Evolutionary conservation across 2,797 vertebrate species (phyloP).

Genomic region (Antennarius maculatus): DNA sequence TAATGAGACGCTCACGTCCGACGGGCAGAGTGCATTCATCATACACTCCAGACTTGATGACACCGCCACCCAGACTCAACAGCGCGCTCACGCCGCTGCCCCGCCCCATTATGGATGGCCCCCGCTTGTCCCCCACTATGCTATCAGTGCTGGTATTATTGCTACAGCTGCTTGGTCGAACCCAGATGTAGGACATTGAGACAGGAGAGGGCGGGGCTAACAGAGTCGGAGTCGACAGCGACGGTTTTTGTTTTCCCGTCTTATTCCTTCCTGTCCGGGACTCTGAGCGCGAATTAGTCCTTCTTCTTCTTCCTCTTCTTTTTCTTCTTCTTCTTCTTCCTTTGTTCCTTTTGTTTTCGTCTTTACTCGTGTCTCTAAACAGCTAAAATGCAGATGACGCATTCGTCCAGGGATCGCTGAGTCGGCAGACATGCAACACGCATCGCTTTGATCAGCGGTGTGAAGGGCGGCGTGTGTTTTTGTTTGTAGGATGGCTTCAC

Average conservation of each 20-base stretch:
- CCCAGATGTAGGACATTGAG: constrained; percentile 26
- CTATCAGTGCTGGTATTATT: constrained; percentile 52
- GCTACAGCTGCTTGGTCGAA: constrained; percentile 35
- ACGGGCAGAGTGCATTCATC: constrained; percentile 83
- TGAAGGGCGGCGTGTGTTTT: constrained; percentile 38
- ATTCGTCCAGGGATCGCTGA: constrained; percentile 10
- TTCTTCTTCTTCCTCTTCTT: constrained; percentile 29
- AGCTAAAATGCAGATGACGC: constrained; percentile 45
- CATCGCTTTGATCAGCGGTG: constrained; percentile 48
- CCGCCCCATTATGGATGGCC: constrained; percentile 51
- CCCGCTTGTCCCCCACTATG: constrained; percentile 46
- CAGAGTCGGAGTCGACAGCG: constrained; percentile 18
- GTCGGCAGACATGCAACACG: constrained; percentile 41
- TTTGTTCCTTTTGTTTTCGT: constrained; percentile 28
- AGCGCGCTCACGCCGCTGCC: constrained; percentile 40
- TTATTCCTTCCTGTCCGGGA: constrained; percentile 20
- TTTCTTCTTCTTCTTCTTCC: constrained; percentile 1
- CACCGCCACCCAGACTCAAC: constrained; percentile 63
- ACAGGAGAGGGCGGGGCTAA: background rate
- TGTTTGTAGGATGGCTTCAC: constrained; percentile 35
- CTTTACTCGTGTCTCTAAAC: constrained; percentile 29
- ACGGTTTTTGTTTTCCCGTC: constrained; percentile 5
- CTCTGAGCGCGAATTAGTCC: constrained; percentile 11
- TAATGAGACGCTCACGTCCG: constrained; percentile 84
- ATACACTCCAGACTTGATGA: constrained; percentile 74